Percentiles rank a stretch among this genome's conserved stretches.
Evolutionary conservation across 2,888 invertebrate genomes (phyloP).

Genomic region (Leptarthrus brevirostris): DNA sequence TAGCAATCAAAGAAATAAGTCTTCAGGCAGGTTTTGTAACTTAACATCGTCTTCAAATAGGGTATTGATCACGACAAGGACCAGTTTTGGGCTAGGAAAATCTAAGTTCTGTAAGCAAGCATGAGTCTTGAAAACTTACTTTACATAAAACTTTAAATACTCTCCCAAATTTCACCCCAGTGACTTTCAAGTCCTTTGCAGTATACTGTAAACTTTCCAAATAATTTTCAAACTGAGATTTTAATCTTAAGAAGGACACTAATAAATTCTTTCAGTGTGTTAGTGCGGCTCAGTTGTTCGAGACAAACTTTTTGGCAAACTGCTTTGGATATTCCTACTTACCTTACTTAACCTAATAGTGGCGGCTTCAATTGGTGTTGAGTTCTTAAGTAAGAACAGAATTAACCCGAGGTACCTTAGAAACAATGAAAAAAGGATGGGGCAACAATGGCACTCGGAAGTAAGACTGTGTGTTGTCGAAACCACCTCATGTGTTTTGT

Average conservation of each 20-base stretch:
- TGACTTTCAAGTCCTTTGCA: neutral
- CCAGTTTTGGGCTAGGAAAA: neutral
- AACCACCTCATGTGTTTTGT: neutral
- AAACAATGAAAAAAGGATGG: conserved; percentile 39
- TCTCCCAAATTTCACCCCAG: neutral
- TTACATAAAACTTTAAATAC: conserved; percentile 23
- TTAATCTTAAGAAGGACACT: conserved; percentile 50
- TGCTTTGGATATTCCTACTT: neutral
- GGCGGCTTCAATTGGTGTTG: neutral
- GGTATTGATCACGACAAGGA: conserved; percentile 21
- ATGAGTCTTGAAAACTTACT: conserved; percentile 22
- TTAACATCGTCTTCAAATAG: conserved; percentile 9
- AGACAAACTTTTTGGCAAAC: conserved; percentile 11
- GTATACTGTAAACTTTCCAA: conserved; percentile 31
- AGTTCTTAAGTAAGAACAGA: conserved; percentile 42
- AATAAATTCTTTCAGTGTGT: conserved; percentile 45
- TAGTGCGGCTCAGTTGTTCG: conserved; percentile 21
- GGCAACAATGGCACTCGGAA: conserved; percentile 12
- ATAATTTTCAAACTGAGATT: conserved; percentile 46
- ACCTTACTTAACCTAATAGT: neutral
- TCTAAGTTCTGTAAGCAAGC: neutral
- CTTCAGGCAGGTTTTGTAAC: neutral
- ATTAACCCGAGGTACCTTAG: neutral
- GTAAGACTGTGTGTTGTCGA: conserved; percentile 11
- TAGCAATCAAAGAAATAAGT: conserved; percentile 42